phyloP scores from a whole-genome alignment of 2,797 vertebrate species.

The Cercopithecus diana region DNA sequence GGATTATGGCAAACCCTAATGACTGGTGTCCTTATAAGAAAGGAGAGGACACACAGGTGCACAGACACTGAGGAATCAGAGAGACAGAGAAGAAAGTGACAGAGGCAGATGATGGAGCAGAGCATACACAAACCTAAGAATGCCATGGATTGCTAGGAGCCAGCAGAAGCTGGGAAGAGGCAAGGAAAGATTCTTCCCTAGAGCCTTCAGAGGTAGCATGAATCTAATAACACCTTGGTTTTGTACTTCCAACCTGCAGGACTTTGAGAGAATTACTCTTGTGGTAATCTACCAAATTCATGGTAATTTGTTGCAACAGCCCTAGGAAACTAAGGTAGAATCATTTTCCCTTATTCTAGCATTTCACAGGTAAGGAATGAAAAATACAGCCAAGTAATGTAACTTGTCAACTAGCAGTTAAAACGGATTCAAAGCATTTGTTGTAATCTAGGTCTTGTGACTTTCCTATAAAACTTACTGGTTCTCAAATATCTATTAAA shows the following conservation, averaged over 20 bases:
- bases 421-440: neutral
- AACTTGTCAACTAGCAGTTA: neutral
- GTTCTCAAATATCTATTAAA: neutral
- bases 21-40: neutral
- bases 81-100: neutral
- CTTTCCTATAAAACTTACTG: neutral
- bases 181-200: neutral
- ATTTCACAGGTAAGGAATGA: neutral
- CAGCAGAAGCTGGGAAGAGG: neutral
- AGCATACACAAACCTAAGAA: neutral
- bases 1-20: neutral
- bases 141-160: accelerated
- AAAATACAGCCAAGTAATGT: neutral
- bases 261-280: neutral
- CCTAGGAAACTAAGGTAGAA: neutral
- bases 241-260: neutral
- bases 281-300: neutral
- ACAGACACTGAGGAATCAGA: neutral
- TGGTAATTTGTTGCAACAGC: neutral
- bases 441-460: neutral
- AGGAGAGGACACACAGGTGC: neutral
- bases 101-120: neutral
- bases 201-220: neutral
- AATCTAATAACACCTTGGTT: neutral
- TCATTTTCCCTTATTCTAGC: neutral